These are phyloP conservation scores for Poeciliopsis retropinna DNA, from an alignment of 2,113 vertebrate species.

Conservation along the genomic window DNA sequence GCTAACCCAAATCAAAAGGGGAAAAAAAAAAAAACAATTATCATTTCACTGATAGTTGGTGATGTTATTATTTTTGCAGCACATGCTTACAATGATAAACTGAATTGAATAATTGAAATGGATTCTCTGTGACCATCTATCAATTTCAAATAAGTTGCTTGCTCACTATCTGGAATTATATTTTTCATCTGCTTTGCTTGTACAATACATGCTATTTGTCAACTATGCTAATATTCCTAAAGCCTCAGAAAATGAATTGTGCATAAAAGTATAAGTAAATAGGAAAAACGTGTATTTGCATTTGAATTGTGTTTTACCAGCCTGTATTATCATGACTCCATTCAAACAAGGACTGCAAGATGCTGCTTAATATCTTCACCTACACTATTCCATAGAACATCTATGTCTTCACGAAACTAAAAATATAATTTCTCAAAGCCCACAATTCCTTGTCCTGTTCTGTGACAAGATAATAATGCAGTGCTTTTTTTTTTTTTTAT, in stretches of 20 bases:
- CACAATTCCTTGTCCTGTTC: constrained; percentile 67
- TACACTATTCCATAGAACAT: constrained; percentile 40
- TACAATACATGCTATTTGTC: constrained; percentile 25
- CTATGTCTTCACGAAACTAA: constrained; percentile 79
- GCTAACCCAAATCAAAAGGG: constrained; percentile 20
- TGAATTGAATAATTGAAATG: constrained; percentile 57
- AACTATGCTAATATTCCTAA: constrained; percentile 17
- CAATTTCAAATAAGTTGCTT: constrained; percentile 39
- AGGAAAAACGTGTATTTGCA: background rate
- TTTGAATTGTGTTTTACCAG: constrained; percentile 3
- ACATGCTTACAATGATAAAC: constrained; percentile 56
- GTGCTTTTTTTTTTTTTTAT: constrained; percentile 82
- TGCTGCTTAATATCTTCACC: constrained; percentile 4
- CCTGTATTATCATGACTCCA: constrained; percentile 28
- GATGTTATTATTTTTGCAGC: constrained; percentile 51
- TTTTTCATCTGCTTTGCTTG: constrained; percentile 21
- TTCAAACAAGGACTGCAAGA: constrained; percentile 1
- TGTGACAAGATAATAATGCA: constrained; percentile 74
- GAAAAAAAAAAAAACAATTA: constrained; percentile 26
- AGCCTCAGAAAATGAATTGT: constrained; percentile 1
- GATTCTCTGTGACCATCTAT: constrained; percentile 26
- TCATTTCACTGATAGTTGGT: constrained; percentile 48
- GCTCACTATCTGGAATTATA: constrained; percentile 5
- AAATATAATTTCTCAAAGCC: constrained; percentile 82
- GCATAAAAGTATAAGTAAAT: constrained; percentile 2